phyloP scores from a whole-genome alignment of 2,888 invertebrate species.

The Pollenia angustigena region DNA sequence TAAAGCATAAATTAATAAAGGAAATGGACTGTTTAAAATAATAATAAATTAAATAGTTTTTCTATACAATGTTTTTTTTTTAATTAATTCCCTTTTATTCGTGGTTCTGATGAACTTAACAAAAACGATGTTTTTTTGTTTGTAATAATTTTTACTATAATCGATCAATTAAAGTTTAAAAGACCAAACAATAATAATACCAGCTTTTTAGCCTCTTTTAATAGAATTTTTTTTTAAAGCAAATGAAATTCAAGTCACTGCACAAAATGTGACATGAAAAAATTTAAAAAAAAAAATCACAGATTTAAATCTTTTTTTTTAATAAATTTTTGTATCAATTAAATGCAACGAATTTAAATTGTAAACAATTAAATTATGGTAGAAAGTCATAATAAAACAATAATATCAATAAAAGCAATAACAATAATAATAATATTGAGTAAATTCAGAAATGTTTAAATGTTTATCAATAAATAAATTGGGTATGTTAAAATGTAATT shows the following conservation, averaged over 20 bases:
- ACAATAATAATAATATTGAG: constrained; percentile 5
- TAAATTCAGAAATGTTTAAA: constrained; percentile 26
- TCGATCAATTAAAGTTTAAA: not conserved
- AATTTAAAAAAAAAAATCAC: constrained; percentile 10
- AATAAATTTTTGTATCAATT: constrained; percentile 22
- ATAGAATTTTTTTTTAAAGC: constrained; percentile 9
- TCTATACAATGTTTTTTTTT: no score
- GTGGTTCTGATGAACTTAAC: no score
- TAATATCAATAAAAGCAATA: constrained; percentile 52
- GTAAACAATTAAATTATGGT: constrained; percentile 64
- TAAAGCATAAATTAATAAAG: no score
- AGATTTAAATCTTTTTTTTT: not conserved
- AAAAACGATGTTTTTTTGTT: no score
- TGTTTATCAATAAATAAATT: not conserved
- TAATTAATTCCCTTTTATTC: no score
- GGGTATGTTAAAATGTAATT: constrained; percentile 23
- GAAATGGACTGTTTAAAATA: no score
- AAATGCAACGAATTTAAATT: constrained; percentile 55
- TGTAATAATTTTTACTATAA: not conserved
- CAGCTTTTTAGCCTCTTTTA: not conserved
- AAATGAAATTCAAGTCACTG: constrained; percentile 24
- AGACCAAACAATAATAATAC: not conserved
- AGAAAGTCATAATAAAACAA: constrained; percentile 50
- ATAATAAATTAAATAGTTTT: no score
- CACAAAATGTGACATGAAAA: not conserved